These are phyloP conservation scores for Oreochromis tanganicae DNA, from an alignment of 2,113 vertebrate genomes.

Conservation along the genomic window DNA sequence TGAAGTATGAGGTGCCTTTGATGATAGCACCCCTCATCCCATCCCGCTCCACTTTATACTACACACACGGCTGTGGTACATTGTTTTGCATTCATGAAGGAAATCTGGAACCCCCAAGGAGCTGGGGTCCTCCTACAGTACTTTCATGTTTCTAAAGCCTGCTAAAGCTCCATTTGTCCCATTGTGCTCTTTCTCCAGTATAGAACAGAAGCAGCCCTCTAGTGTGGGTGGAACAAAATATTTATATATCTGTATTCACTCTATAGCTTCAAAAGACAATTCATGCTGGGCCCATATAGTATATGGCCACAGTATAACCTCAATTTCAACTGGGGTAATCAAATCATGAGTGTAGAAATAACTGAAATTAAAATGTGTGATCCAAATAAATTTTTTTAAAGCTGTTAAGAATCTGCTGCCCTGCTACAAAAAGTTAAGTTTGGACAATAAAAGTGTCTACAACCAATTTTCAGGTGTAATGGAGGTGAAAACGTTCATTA, in stretches of 20 bases:
- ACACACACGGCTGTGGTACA: conserved; percentile 5
- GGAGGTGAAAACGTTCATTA: conserved; percentile 57
- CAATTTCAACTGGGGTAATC: conserved; percentile 39
- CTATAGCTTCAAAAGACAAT: conserved; percentile 51
- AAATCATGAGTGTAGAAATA: conserved; percentile 42
- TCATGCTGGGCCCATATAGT: conserved; percentile 32
- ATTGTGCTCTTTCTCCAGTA: conserved; percentile 27
- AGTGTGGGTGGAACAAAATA: conserved; percentile 32
- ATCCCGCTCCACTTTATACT: neutral
- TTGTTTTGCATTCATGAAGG: conserved; percentile 64
- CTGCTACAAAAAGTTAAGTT: conserved; percentile 47
- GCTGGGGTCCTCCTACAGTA: conserved; percentile 48
- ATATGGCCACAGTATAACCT: conserved; percentile 54
- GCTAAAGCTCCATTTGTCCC: conserved; percentile 53
- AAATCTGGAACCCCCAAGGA: conserved; percentile 62
- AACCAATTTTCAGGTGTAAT: conserved; percentile 60
- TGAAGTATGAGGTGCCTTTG: conserved; percentile 67
- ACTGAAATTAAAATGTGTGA: conserved; percentile 48
- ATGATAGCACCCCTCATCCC: conserved; percentile 49
- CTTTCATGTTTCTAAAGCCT: conserved; percentile 66
- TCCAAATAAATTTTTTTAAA: conserved; percentile 25
- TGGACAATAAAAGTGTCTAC: conserved; percentile 37
- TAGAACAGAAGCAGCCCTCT: conserved; percentile 3
- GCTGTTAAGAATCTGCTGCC: conserved; percentile 13
- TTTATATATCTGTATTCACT: conserved; percentile 14